phyloP scores from a whole-genome alignment of 2,888 invertebrate species.

The Ochropleura plecta region DNA sequence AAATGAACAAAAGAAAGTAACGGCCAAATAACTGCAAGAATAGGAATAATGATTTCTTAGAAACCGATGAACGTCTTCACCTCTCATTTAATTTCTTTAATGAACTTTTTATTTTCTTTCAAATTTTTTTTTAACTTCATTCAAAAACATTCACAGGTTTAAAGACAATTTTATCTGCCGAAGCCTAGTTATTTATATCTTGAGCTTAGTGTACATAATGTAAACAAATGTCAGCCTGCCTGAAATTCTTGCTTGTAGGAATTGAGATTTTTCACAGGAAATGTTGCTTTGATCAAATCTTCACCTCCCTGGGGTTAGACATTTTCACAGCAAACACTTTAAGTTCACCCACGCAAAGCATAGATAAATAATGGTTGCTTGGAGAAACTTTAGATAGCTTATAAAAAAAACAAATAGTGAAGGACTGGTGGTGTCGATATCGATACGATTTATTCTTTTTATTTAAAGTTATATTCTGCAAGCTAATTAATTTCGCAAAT shows the following conservation, averaged over 20 bases:
- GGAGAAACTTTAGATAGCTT: constrained; percentile 12
- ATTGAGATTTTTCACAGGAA: constrained; percentile 27
- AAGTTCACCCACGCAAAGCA: constrained; percentile 17
- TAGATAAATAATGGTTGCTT: constrained; percentile 34
- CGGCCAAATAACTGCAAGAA: background rate
- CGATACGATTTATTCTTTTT: background rate
- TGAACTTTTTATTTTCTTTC: no score
- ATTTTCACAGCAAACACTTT: constrained; percentile 23
- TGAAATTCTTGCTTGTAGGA: background rate
- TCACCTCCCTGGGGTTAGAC: constrained; percentile 13
- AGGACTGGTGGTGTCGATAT: background rate
- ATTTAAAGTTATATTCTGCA: no score
- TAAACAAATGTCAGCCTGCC: constrained; percentile 5
- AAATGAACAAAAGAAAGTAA: background rate
- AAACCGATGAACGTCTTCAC: no score
- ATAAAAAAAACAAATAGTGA: constrained; percentile 13
- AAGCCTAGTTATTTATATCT: no score
- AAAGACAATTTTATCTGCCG: no score
- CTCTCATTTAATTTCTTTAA: no score
- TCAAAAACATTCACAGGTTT: no score
- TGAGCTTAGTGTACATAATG: background rate
- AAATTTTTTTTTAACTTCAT: no score
- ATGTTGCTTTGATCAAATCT: constrained; percentile 34
- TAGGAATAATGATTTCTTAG: no score
- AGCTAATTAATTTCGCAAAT: no score